Conservation (phyloP, 92 coral and sea anemone species). For the Actinostola sp. region DNA sequence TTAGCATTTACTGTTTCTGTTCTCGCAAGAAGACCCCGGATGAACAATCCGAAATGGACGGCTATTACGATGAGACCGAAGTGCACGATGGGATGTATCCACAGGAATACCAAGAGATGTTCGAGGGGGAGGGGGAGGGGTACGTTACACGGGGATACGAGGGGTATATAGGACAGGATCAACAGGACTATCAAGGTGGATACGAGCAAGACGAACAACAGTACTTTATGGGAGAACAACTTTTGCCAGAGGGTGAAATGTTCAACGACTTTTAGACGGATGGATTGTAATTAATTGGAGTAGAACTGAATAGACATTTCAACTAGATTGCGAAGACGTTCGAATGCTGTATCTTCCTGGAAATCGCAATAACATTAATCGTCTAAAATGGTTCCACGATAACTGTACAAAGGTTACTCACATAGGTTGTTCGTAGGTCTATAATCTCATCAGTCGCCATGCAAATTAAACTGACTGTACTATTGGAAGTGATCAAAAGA, state of each 20-base stretch:
- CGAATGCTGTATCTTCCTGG: too few species aligned
- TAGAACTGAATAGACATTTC: background rate
- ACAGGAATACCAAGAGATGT: conserved; percentile 9
- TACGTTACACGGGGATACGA: background rate
- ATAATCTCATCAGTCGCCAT: too few species aligned
- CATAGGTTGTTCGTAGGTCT: too few species aligned
- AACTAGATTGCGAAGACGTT: background rate
- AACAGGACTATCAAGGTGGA: background rate
- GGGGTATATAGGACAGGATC: background rate
- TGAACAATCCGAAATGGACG: conserved; percentile 17
- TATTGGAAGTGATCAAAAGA: too few species aligned
- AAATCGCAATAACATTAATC: too few species aligned
- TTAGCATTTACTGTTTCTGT: conserved; percentile 8
- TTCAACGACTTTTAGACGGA: conserved; percentile 4
- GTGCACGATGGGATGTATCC: conserved; percentile 24
- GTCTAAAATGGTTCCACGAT: too few species aligned
- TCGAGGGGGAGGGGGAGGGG: background rate
- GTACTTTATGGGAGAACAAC: background rate
- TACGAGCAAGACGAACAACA: conserved; percentile 13
- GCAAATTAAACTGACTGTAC: too few species aligned
- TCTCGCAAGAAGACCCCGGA: background rate
- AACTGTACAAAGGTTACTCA: too few species aligned
- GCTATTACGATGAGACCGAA: conserved; percentile 8
- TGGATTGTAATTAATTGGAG: background rate
- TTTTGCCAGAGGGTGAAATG: conserved; percentile 10